Evolutionary conservation across 2,113 vertebrate genomes (phyloP).

Genomic region (Globicephala melas): DNA sequence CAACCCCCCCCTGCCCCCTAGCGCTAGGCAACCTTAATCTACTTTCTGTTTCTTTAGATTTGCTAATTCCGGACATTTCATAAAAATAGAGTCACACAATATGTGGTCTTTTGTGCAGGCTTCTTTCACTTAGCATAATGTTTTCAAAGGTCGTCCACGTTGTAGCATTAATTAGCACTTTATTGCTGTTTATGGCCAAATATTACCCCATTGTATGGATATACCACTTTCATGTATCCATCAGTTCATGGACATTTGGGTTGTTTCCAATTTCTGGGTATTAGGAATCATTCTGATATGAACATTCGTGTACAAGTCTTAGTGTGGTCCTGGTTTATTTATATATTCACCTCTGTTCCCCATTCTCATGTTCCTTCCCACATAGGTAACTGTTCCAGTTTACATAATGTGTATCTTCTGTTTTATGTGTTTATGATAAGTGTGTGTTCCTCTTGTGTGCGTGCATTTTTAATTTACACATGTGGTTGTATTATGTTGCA

Average conservation of each 20-base stretch:
- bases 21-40: background rate
- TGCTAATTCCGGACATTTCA: background rate
- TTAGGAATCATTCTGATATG: background rate
- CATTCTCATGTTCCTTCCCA: background rate
- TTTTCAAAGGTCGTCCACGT: background rate
- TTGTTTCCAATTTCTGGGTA: background rate
- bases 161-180: background rate
- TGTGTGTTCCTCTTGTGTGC: background rate
- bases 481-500: background rate
- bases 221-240: background rate
- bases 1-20: accelerated
- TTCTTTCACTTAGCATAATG: background rate
- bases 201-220: background rate
- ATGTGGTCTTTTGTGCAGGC: background rate
- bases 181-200: background rate
- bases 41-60: background rate
- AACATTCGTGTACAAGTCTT: background rate
- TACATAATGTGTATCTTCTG: background rate
- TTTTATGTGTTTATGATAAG: background rate
- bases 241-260: background rate
- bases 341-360: background rate
- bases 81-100: background rate
- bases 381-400: background rate
- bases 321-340: background rate
- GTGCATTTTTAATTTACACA: background rate